Evolutionary conservation across 2,888 invertebrate genomes (phyloP).

Genomic region (Drosophila falleni): DNA sequence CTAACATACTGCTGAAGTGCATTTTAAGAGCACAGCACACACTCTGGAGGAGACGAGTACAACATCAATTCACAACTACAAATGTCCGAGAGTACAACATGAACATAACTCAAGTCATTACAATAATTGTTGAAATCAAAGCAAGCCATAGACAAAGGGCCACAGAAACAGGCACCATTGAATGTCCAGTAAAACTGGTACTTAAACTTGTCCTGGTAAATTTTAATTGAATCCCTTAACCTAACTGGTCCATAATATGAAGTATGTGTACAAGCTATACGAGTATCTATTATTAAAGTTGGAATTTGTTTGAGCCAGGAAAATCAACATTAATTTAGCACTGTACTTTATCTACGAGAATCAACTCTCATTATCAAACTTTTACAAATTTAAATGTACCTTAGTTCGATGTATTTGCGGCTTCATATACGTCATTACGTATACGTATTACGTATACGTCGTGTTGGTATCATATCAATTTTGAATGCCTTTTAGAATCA

Average conservation of each 20-base stretch:
- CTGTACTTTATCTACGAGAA: not conserved
- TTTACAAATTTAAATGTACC: no score
- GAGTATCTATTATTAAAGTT: not conserved
- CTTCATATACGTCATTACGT: no score
- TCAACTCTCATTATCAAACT: no score
- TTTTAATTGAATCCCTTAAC: constrained; percentile 7
- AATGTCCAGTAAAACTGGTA: not conserved
- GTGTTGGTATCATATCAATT: constrained; percentile 39
- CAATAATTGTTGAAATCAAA: constrained; percentile 70
- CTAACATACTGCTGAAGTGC: constrained; percentile 58
- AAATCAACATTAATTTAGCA: not conserved
- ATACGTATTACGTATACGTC: constrained; percentile 41
- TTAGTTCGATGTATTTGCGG: no score
- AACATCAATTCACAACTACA: constrained; percentile 39
- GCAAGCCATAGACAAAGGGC: constrained; percentile 36
- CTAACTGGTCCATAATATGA: not conserved
- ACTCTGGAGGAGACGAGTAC: constrained; percentile 16
- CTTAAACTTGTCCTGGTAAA: constrained; percentile 10
- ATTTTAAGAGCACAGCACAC: constrained; percentile 56
- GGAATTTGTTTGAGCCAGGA: not conserved
- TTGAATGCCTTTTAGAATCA: constrained; percentile 17
- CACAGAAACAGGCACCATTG: constrained; percentile 9
- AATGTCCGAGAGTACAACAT: constrained; percentile 42
- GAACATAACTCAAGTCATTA: constrained; percentile 67
- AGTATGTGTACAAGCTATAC: not conserved